Evolutionary conservation across 2,888 invertebrate genomes (phyloP).

Genomic region (Anarsia innoxiella): DNA sequence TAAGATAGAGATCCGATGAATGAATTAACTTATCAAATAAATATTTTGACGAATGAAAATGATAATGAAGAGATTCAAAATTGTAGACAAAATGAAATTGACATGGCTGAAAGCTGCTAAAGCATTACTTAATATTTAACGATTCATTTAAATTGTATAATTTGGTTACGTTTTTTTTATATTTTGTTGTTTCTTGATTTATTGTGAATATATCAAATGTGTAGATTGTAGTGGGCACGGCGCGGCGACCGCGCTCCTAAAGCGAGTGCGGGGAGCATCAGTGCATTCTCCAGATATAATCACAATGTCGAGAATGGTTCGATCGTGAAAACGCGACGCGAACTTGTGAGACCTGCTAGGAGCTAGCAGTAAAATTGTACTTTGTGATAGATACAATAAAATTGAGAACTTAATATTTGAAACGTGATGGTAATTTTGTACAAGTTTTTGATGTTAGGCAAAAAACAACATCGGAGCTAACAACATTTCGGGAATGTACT

Average conservation of each 20-base stretch:
- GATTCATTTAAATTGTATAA: conserved; percentile 50
- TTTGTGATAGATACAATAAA: conserved; percentile 72
- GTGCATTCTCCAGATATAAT: conserved; percentile 31
- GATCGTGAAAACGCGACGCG: conserved; percentile 41
- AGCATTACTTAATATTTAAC: conserved; percentile 53
- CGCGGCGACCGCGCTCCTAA: conserved; percentile 16
- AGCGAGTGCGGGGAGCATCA: conserved; percentile 7
- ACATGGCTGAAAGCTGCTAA: conserved; percentile 58
- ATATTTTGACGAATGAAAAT: too few species aligned
- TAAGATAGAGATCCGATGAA: too few species aligned
- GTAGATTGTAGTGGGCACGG: too few species aligned
- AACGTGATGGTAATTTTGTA: conserved; percentile 60
- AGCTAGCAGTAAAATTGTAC: conserved; percentile 70
- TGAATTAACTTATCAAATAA: too few species aligned
- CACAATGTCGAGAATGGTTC: conserved; percentile 33
- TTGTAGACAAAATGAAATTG: too few species aligned
- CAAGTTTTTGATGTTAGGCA: conserved; percentile 48
- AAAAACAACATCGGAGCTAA: too few species aligned
- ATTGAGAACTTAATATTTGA: conserved; percentile 58
- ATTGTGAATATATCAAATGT: too few species aligned
- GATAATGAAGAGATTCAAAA: too few species aligned
- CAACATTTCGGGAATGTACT: too few species aligned
- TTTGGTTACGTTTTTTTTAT: conserved; percentile 48
- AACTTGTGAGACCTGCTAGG: conserved; percentile 64
- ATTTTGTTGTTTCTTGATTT: conserved; percentile 47